Conservation (phyloP, 1,140 invertebrate genomes). For the Tetramorium parvispinum region DNA sequence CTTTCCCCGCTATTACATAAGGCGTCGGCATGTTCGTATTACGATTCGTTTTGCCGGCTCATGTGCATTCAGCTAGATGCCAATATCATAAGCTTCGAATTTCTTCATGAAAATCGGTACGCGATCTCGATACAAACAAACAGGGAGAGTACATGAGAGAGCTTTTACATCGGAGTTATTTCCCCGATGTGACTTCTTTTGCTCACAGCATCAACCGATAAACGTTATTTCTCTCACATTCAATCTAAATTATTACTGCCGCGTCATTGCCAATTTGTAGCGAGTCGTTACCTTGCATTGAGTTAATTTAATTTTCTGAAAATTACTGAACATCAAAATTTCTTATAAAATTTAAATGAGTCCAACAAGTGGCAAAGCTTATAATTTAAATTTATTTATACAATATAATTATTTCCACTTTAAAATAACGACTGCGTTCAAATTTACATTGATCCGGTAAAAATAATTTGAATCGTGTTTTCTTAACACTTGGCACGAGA, state of each 20-base stretch:
- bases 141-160: not conserved
- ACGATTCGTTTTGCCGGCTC: slow-evolving; percentile 54
- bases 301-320: not conserved
- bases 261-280: not conserved
- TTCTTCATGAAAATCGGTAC: slow-evolving; percentile 56
- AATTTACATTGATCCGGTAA: not conserved
- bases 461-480: slow-evolving; percentile 1
- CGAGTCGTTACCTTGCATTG: not conserved
- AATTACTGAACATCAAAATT: not conserved
- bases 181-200: slow-evolving; percentile 14
- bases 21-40: slow-evolving; percentile 58
- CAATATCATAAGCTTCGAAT: slow-evolving; percentile 64
- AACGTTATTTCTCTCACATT: slow-evolving; percentile 44
- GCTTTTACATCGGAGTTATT: slow-evolving; percentile 33
- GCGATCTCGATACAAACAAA: slow-evolving; percentile 40
- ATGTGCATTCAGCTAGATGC: slow-evolving; percentile 41
- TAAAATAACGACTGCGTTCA: not conserved
- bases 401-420: not conserved
- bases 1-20: slow-evolving; percentile 63
- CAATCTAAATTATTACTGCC: slow-evolving; percentile 32
- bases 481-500: not conserved
- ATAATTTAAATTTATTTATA: slow-evolving; percentile 8
- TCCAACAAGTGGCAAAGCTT: not conserved
- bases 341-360: not conserved
- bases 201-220: slow-evolving; percentile 13